Percentiles rank a stretch among this genome's conserved stretches.
Evolutionary conservation across 2,888 invertebrate genomes (phyloP).

Genomic region (Drosophila anceps): DNA sequence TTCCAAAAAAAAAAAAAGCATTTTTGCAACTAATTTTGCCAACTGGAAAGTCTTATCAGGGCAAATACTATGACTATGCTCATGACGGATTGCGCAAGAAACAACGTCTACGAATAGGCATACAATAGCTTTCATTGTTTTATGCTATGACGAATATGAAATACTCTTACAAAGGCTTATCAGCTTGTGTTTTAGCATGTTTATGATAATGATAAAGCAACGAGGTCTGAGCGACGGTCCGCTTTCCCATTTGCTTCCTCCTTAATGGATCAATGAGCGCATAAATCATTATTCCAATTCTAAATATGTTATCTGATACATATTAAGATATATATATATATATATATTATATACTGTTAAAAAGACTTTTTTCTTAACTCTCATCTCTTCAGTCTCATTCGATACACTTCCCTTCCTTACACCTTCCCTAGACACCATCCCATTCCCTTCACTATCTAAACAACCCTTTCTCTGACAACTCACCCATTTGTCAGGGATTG

Average conservation of each 20-base stretch:
- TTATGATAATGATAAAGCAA: no score
- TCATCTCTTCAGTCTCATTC: background rate
- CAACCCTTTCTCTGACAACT: slow-evolving; percentile 52
- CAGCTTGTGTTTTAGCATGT: no score
- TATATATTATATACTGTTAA: background rate
- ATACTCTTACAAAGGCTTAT: no score
- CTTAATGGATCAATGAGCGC: no score
- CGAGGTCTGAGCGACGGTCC: no score
- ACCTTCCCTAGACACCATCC: background rate
- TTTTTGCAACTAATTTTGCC: slow-evolving; percentile 30
- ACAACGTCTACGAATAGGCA: background rate
- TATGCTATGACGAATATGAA: background rate
- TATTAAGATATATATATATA: no score
- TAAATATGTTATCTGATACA: no score
- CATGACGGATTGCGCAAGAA: slow-evolving; percentile 30
- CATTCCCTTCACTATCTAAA: background rate
- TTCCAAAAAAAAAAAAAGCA: background rate
- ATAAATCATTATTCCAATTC: no score
- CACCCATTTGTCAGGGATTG: slow-evolving; percentile 83
- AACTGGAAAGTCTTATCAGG: background rate
- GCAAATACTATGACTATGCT: slow-evolving; percentile 2
- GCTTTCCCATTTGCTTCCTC: no score
- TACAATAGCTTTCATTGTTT: slow-evolving; percentile 9
- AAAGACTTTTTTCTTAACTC: background rate
- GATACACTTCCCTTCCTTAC: background rate